Evolutionary conservation across 1,140 invertebrate species (phyloP).

Genomic region (Plutomurus gul): DNA sequence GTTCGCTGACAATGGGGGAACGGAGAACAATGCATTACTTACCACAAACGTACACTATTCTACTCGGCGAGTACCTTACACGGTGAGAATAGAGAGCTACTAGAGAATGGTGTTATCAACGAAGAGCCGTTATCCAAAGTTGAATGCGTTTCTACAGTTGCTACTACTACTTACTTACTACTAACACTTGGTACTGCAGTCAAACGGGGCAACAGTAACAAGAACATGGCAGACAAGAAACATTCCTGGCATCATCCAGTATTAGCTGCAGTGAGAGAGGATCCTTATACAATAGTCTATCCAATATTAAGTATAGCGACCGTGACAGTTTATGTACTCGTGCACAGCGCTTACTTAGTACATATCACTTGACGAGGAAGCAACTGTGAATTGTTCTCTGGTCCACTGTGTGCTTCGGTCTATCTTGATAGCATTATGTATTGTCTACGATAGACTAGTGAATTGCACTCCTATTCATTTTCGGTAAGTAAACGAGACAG

Average conservation of each 20-base stretch:
- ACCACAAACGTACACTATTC: background rate
- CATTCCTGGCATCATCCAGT: too few species aligned
- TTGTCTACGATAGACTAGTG: background rate
- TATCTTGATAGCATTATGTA: background rate
- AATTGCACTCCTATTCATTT: background rate
- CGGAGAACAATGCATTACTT: too few species aligned
- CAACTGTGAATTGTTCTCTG: too few species aligned
- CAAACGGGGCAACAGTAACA: background rate
- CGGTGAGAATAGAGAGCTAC: background rate
- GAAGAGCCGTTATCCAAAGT: background rate
- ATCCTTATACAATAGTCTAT: too few species aligned
- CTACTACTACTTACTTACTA: too few species aligned
- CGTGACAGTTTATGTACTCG: too few species aligned
- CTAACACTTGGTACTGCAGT: background rate
- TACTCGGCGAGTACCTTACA: background rate
- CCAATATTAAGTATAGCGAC: too few species aligned
- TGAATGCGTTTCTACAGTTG: background rate
- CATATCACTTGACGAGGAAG: too few species aligned
- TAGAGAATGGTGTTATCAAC: constrained; percentile 17
- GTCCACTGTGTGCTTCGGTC: background rate
- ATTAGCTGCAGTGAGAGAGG: too few species aligned
- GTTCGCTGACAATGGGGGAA: too few species aligned
- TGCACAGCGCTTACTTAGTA: too few species aligned
- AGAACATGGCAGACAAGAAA: too few species aligned
- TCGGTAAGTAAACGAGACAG: background rate